These are phyloP conservation scores for Mormyrus hasselquistii DNA, from an alignment of 2,797 vertebrate species.

Conservation along the genomic window DNA sequence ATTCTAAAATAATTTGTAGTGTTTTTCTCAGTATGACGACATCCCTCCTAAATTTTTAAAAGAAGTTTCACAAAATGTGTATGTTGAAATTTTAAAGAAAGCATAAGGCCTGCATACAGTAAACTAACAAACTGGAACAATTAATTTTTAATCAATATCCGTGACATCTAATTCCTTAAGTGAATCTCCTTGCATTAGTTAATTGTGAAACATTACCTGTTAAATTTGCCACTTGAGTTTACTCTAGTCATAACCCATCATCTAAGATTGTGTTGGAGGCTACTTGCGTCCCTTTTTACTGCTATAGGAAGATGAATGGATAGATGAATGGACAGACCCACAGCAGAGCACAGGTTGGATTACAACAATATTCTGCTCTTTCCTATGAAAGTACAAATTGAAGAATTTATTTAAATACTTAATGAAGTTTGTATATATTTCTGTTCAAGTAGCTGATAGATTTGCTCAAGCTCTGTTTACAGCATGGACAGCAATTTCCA, in stretches of 20 bases:
- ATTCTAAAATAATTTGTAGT: not conserved
- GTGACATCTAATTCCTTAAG: not conserved
- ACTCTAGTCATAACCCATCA: not conserved
- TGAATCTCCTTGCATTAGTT: not conserved
- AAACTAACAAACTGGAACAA: not conserved
- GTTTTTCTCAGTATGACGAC: not conserved
- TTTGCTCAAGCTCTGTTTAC: not conserved
- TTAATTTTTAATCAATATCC: not conserved
- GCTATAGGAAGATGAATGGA: not conserved
- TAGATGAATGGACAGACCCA: not conserved
- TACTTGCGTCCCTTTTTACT: not conserved
- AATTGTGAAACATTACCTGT: slow-evolving; percentile 64
- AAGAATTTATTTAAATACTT: not conserved
- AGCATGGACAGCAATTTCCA: not conserved
- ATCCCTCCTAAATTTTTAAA: not conserved
- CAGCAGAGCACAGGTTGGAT: not conserved
- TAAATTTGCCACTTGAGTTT: slow-evolving; percentile 33
- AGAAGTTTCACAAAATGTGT: not conserved
- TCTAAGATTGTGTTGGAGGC: not conserved
- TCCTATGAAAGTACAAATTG: not conserved
- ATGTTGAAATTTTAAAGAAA: not conserved
- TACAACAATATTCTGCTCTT: not conserved
- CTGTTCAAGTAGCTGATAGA: not conserved
- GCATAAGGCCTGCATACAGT: not conserved
- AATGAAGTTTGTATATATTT: not conserved